Conservation (phyloP, 2,797 vertebrate species). For the Molossus molossus region DNA sequence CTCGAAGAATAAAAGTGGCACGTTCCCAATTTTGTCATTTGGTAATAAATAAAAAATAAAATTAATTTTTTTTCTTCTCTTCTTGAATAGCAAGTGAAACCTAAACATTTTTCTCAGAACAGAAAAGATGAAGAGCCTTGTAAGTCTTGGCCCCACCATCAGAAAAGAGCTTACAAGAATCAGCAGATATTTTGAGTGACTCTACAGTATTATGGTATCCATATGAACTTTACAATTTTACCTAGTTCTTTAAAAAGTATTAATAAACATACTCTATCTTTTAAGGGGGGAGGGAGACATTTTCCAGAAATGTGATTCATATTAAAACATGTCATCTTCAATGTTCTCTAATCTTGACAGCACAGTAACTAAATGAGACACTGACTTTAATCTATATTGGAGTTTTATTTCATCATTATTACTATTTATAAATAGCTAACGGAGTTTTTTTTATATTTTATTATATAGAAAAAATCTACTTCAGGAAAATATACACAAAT, state of each 20-base stretch:
- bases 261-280: neutral
- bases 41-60: conserved; percentile 4
- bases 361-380: neutral
- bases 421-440: neutral
- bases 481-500: neutral
- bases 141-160: neutral
- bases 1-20: conserved; percentile 16
- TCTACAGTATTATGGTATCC: neutral
- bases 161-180: conserved; percentile 30
- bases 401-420: conserved; percentile 1
- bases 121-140: conserved; percentile 15
- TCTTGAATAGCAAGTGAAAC: conserved; percentile 52
- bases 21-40: conserved; percentile 66
- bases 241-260: neutral
- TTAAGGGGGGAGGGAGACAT: accelerated
- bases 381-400: neutral
- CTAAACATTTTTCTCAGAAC: conserved; percentile 47
- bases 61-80: conserved; percentile 46
- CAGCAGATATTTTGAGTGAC: conserved; percentile 45
- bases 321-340: neutral
- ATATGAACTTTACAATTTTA: conserved; percentile 22
- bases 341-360: neutral
- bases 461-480: conserved; percentile 15
- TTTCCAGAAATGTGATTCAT: neutral
- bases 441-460: neutral